These are phyloP conservation scores for Grallaria varia DNA, from an alignment of 2,113 vertebrate genomes.

Conservation along the genomic window DNA sequence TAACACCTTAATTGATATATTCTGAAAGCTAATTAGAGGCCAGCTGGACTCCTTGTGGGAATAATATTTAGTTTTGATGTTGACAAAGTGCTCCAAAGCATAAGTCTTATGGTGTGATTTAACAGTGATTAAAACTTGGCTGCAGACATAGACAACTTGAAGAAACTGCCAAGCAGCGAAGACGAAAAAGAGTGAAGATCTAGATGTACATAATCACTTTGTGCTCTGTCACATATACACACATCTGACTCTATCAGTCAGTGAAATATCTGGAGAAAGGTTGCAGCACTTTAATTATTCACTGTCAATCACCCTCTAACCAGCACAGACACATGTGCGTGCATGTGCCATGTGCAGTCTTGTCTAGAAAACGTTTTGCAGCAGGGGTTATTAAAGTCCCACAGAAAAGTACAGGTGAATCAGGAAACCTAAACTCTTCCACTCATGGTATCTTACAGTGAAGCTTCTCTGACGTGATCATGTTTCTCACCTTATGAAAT, in stretches of 20 bases:
- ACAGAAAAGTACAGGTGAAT: not conserved
- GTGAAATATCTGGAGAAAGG: not conserved
- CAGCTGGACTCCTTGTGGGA: slow-evolving; percentile 20
- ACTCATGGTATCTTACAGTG: not conserved
- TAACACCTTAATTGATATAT: slow-evolving; percentile 50
- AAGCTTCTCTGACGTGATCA: not conserved
- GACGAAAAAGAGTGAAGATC: not conserved
- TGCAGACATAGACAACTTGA: not conserved
- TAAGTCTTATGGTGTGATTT: slow-evolving; percentile 33
- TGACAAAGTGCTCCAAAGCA: slow-evolving; percentile 14
- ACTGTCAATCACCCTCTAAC: not conserved
- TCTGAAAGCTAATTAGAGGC: slow-evolving; percentile 48
- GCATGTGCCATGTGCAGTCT: not conserved
- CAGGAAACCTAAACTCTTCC: not conserved
- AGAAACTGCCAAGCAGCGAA: not conserved
- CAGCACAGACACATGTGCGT: not conserved
- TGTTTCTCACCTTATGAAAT: not conserved
- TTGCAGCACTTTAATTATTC: not conserved
- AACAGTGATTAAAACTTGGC: slow-evolving; percentile 50
- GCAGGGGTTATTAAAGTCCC: not conserved
- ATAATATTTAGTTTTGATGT: slow-evolving; percentile 41
- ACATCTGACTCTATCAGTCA: not conserved
- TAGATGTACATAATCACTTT: not conserved
- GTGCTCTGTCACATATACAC: not conserved
- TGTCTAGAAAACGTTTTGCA: not conserved